Conservation (phyloP, 2,888 invertebrate genomes). For the Luffia ferchaultella region DNA sequence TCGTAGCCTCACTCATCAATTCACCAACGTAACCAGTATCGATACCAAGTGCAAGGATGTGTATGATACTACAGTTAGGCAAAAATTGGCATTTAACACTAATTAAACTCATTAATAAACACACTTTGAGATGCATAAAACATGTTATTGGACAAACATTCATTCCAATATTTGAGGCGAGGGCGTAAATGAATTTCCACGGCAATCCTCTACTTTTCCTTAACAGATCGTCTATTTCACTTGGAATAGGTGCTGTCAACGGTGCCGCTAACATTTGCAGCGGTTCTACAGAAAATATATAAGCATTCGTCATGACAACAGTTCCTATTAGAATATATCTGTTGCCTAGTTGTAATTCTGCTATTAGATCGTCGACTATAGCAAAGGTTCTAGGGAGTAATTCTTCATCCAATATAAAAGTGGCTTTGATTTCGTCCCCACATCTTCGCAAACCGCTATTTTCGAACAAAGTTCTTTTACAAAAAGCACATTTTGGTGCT, state of each 20-base stretch:
- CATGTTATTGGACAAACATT: slow-evolving; percentile 41
- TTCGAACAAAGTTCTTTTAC: slow-evolving; percentile 41
- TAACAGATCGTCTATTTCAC: slow-evolving; percentile 34
- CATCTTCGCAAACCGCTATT: slow-evolving; percentile 45
- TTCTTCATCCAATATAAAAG: slow-evolving; percentile 27
- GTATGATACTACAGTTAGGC: slow-evolving; percentile 32
- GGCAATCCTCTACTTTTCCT: slow-evolving; percentile 32
- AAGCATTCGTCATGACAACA: slow-evolving; percentile 29
- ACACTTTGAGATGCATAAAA: slow-evolving; percentile 51
- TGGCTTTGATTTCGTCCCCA: slow-evolving; percentile 39
- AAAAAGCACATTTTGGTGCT: slow-evolving; percentile 41
- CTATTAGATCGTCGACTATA: slow-evolving; percentile 41
- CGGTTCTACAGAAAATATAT: slow-evolving; percentile 39
- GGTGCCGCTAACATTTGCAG: slow-evolving; percentile 25
- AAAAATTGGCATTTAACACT: slow-evolving; percentile 40
- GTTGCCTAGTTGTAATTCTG: slow-evolving; percentile 30
- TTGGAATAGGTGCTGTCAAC: slow-evolving; percentile 25
- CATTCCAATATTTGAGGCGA: slow-evolving; percentile 43
- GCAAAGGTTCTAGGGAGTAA: slow-evolving; percentile 26
- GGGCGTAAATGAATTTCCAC: slow-evolving; percentile 51
- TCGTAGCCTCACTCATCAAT: slow-evolving; percentile 38
- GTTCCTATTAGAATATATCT: slow-evolving; percentile 29
- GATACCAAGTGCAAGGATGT: slow-evolving; percentile 37
- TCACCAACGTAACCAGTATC: slow-evolving; percentile 38
- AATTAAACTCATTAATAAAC: slow-evolving; percentile 40